Conservation (phyloP, 2,113 vertebrate species). For the Etheostoma spectabile region DNA sequence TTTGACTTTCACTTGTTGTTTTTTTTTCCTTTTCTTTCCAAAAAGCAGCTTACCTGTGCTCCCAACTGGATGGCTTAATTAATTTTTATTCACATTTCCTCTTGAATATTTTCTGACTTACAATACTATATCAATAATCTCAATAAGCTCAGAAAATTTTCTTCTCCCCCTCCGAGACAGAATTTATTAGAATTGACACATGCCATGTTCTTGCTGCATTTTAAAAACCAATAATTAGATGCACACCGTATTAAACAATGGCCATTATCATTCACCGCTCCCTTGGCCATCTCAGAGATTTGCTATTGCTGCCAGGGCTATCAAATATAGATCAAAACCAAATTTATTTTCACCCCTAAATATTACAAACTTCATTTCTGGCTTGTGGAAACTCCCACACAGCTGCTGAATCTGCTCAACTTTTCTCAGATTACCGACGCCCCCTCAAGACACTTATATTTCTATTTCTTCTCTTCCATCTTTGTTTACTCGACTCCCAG, state of each 20-base stretch:
- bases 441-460: slow-evolving; percentile 26
- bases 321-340: slow-evolving; percentile 9
- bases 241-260: not conserved
- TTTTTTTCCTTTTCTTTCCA: slow-evolving; percentile 14
- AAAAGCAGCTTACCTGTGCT: slow-evolving; percentile 25
- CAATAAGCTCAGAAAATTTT: not conserved
- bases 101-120: not conserved
- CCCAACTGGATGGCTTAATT: slow-evolving; percentile 14
- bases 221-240: not conserved
- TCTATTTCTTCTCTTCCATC: slow-evolving; percentile 21
- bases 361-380: slow-evolving; percentile 37
- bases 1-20: slow-evolving; percentile 56
- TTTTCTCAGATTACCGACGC: slow-evolving; percentile 33
- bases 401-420: slow-evolving; percentile 36
- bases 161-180: not conserved
- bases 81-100: slow-evolving; percentile 23
- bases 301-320: slow-evolving; percentile 12
- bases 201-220: not conserved
- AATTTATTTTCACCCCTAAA: slow-evolving; percentile 15
- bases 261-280: not conserved
- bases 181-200: not conserved
- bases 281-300: not conserved
- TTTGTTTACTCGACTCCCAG: slow-evolving; percentile 20
- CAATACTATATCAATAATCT: slow-evolving; percentile 13
- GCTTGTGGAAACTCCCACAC: slow-evolving; percentile 50